Evolutionary conservation across 1,140 invertebrate genomes (phyloP), one percentile per base, ranked within the genome.

Genomic region (Ceratosolen solmsi): DNA sequence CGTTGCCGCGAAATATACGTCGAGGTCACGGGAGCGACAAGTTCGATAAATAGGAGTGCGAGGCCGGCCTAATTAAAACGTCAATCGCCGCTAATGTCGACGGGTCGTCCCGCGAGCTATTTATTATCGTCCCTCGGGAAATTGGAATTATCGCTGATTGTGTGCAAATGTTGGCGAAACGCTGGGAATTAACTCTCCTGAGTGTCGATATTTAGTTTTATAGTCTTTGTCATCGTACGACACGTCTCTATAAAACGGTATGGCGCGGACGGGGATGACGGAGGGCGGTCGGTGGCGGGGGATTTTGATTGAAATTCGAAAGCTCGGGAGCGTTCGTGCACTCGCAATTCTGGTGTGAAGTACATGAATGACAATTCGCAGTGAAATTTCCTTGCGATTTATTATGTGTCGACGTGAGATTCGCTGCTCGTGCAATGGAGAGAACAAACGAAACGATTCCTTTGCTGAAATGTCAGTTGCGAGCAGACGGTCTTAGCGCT

Each of bases 141-240:
- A 72, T 58, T 5, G 49, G 17, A 56, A 79, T 79, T 46, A 79
- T 72, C 36, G 65, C 20, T 65, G 65, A 79, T 79, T 79, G 65
- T 79, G 77, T 79, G 77, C 65, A 33, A 79, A 79, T 79, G 54
- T 33, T 4, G 36, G 7, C 46, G 76, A 25, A 7, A 7, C 41
- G 46, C 0, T 36, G 36, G 75, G n/a, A 36, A 38, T 38, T 25
- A 60, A 78, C 3, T 15, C 0, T 27, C 5, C n/a, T 3, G 46
- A 30, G 27, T 58, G 72, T 38, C 49, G 41, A 25, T 51, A 73
- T 73, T 49, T 73, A 33, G 49, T 51, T 73, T n/a, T 73, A 73
- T 41, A 7, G 11, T 25, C 13, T 13, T n/a, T n/a, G n/a, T n/a
- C n/a, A n/a, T n/a, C n/a, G n/a, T n/a, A n/a, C n/a, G n/a, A n/a